phyloP scores from a whole-genome alignment of 2,113 vertebrate genomes.

The Anser brachyrhynchus region DNA sequence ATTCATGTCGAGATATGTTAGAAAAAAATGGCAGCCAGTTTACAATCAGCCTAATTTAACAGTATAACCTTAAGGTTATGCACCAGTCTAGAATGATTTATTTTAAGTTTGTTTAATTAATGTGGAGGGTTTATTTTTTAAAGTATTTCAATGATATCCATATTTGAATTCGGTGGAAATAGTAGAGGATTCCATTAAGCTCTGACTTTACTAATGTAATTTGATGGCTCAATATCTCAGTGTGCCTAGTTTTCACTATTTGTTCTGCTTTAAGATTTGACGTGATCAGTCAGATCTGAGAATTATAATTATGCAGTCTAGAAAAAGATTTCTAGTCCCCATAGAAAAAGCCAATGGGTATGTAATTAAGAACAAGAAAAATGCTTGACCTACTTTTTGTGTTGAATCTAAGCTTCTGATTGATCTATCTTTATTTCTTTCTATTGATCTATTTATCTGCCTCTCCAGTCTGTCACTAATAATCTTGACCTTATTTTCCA shows the following conservation, averaged over 20 bases:
- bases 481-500: slow-evolving; percentile 51
- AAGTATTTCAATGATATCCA: neutral
- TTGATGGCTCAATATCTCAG: slow-evolving; percentile 37
- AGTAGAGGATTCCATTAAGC: slow-evolving; percentile 15
- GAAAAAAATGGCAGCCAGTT: neutral
- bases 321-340: slow-evolving; percentile 27
- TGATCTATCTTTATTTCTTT: slow-evolving; percentile 51
- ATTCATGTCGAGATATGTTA: neutral
- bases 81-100: slow-evolving; percentile 4
- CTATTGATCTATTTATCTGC: slow-evolving; percentile 58
- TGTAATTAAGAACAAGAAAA: slow-evolving; percentile 41
- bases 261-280: slow-evolving; percentile 54
- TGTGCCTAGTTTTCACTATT: slow-evolving; percentile 50
- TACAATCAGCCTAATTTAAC: neutral
- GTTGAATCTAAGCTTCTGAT: neutral
- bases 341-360: slow-evolving; percentile 29
- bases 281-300: slow-evolving; percentile 42
- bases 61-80: neutral
- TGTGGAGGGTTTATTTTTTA: neutral
- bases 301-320: slow-evolving; percentile 45
- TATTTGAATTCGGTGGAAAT: slow-evolving; percentile 16
- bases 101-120: neutral
- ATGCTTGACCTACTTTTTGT: slow-evolving; percentile 30
- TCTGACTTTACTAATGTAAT: slow-evolving; percentile 28
- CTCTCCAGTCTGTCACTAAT: slow-evolving; percentile 40